phyloP scores from a whole-genome alignment of 2,113 vertebrate species.

The Pyxicephalus adspersus region DNA sequence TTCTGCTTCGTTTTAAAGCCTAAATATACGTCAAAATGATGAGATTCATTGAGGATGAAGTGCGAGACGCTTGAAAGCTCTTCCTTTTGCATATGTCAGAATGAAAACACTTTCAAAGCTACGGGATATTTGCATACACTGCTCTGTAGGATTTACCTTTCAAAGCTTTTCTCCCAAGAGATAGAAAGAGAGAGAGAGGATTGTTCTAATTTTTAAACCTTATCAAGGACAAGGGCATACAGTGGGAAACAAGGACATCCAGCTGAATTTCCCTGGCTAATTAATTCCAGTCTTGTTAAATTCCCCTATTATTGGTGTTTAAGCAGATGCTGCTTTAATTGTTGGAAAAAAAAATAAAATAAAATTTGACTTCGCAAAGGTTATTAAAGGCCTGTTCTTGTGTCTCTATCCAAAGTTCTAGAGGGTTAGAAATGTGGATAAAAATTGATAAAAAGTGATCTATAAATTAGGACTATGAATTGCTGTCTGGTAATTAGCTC shows the following conservation, averaged over 20 bases:
- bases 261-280: conserved; percentile 51
- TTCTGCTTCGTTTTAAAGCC: conserved; percentile 30
- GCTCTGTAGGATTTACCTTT: conserved; percentile 56
- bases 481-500: too few species aligned
- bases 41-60: conserved; percentile 46
- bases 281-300: conserved; percentile 53
- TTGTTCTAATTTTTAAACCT: conserved; percentile 54
- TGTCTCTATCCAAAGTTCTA: not conserved
- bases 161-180: conserved; percentile 47
- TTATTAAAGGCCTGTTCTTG: conserved; percentile 29
- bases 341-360: conserved; percentile 50
- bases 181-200: conserved; percentile 42
- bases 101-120: conserved; percentile 52
- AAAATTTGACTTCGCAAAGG: conserved; percentile 45
- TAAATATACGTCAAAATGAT: conserved; percentile 46
- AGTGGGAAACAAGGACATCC: conserved; percentile 53
- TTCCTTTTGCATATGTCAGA: conserved; percentile 38
- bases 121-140: conserved; percentile 50
- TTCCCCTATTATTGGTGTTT: conserved; percentile 29
- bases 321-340: conserved; percentile 51
- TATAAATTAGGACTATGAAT: too few species aligned
- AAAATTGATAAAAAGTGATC: too few species aligned
- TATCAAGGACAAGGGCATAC: conserved; percentile 55
- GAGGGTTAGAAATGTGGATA: not conserved
- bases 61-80: conserved; percentile 25